phyloP scores from a whole-genome alignment of 2,113 vertebrate species.

The Pampusana beccarii region DNA sequence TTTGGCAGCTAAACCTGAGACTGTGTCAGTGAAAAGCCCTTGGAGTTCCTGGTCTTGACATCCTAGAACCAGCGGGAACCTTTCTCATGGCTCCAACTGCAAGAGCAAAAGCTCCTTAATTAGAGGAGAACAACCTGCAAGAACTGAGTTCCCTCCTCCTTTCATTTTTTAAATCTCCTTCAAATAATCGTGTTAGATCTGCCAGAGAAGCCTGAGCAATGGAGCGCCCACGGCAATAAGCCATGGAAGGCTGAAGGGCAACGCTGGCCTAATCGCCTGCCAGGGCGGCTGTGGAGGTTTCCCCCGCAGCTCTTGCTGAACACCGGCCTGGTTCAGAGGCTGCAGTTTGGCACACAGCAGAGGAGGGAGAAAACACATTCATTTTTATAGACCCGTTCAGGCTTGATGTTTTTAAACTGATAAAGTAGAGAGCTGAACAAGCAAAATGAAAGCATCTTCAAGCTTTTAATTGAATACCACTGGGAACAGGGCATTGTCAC shows the following conservation, averaged over 20 bases:
- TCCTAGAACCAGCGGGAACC: background rate
- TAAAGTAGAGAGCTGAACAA: background rate
- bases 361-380: background rate
- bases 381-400: background rate
- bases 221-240: rapidly evolving
- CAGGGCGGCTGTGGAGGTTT: background rate
- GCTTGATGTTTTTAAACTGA: background rate
- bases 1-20: background rate
- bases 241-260: background rate
- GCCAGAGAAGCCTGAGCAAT: rapidly evolving
- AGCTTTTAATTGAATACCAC: background rate
- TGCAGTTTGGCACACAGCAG: background rate
- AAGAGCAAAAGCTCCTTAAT: background rate
- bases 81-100: background rate
- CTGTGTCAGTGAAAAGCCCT: background rate
- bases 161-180: background rate
- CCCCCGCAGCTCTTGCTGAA: background rate
- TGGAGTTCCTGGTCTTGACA: background rate
- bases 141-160: background rate
- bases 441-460: background rate
- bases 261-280: background rate
- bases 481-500: background rate
- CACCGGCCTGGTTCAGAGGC: background rate
- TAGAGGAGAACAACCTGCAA: background rate
- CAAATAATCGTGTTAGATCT: background rate